A percentile compares a stretch with the other conserved stretches of the same genome.
Evolutionary conservation across 1,140 invertebrate genomes (phyloP).

Genomic region (Melipona quadrifasciata): DNA sequence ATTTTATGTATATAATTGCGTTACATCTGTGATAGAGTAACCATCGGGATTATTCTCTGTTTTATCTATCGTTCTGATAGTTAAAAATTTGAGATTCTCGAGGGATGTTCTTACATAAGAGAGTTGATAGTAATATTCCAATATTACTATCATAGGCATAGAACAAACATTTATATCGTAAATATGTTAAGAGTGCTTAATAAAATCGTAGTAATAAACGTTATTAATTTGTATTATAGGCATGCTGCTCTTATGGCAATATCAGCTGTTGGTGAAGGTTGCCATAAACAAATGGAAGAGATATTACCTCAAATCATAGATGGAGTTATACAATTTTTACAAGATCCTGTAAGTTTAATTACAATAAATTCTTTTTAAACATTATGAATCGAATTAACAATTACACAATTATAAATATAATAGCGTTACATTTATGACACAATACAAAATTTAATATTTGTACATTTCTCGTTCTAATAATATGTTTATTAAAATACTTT

Average conservation of each 20-base stretch:
- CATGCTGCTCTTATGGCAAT: conserved; percentile 99
- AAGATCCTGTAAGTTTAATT: conserved; percentile 87
- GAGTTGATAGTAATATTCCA: conserved; percentile 61
- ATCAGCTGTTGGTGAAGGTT: conserved; percentile 98
- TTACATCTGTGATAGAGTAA: conserved; percentile 77
- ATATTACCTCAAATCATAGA: conserved; percentile 95
- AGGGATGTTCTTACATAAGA: conserved; percentile 65
- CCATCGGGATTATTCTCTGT: conserved; percentile 49
- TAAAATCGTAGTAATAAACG: background rate
- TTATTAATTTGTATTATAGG: conserved; percentile 76
- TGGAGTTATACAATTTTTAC: conserved; percentile 93
- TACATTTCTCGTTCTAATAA: conserved; percentile 70
- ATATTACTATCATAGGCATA: conserved; percentile 57
- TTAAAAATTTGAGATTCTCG: conserved; percentile 56
- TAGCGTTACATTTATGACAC: conserved; percentile 74
- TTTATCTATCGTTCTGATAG: conserved; percentile 70
- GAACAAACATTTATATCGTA: conserved; percentile 63
- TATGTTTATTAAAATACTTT: conserved; percentile 48
- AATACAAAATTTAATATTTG: conserved; percentile 65
- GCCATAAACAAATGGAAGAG: conserved; percentile 98
- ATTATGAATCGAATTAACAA: conserved; percentile 73
- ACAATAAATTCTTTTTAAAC: background rate
- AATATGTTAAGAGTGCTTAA: background rate
- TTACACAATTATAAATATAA: conserved; percentile 60
- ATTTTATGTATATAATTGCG: conserved; percentile 65